A percentile compares a stretch with the other conserved stretches of the same genome.
These are phyloP conservation scores for Drosophila subobscura DNA, from an alignment of 1,140 invertebrate genomes.

Conservation along the genomic window DNA sequence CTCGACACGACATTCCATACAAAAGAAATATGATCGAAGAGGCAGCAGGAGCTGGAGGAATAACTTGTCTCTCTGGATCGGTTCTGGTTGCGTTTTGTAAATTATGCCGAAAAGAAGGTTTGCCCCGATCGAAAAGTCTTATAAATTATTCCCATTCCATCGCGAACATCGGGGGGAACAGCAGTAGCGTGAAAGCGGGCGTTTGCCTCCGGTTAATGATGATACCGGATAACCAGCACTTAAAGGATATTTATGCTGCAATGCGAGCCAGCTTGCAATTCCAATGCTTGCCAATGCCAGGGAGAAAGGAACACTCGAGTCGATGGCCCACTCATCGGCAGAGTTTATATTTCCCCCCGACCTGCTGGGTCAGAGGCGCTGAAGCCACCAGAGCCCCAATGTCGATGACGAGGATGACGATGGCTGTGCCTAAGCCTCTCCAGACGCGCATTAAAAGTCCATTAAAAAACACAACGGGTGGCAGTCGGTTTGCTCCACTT, in stretches of 20 bases:
- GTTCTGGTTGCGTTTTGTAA: slow-evolving; percentile 56
- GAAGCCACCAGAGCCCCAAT: slow-evolving; percentile 4
- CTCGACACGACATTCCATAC: slow-evolving; percentile 63
- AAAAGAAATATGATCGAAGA: slow-evolving; percentile 62
- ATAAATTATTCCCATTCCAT: slow-evolving; percentile 61
- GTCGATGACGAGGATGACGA: slow-evolving; percentile 27
- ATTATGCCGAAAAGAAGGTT: slow-evolving; percentile 61
- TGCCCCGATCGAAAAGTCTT: slow-evolving; percentile 37
- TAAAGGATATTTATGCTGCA: slow-evolving; percentile 75
- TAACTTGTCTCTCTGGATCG: slow-evolving; percentile 39
- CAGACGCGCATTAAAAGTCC: slow-evolving; percentile 68
- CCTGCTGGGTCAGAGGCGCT: slow-evolving; percentile 39
- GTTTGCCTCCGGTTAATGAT: slow-evolving; percentile 71
- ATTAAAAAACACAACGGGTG: slow-evolving; percentile 55
- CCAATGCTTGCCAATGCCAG: slow-evolving; percentile 5
- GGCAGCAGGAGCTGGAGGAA: slow-evolving; percentile 22
- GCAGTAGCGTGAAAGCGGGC: slow-evolving; percentile 69
- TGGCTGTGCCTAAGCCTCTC: slow-evolving; percentile 54
- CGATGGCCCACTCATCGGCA: slow-evolving; percentile 31
- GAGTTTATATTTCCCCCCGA: slow-evolving; percentile 48
- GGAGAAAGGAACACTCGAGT: slow-evolving; percentile 20
- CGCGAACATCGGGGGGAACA: not conserved
- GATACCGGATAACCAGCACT: slow-evolving; percentile 75
- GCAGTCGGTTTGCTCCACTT: slow-evolving; percentile 69
- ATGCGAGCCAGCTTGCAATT: slow-evolving; percentile 29